phyloP scores from a whole-genome alignment of 35 echinoderm and acorn worm species.

The Ophioderma brevispina region DNA sequence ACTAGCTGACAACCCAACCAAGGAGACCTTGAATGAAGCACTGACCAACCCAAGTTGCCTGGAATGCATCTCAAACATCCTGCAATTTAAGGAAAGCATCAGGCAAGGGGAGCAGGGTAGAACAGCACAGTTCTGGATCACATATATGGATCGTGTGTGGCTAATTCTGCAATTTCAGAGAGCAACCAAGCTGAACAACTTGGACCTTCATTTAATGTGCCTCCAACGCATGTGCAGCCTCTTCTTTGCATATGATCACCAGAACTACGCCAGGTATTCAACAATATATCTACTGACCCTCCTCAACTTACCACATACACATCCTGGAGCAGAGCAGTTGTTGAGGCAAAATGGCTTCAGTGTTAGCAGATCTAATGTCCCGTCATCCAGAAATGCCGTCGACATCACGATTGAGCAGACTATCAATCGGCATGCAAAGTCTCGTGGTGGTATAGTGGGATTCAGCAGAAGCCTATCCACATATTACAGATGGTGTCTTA shows the following conservation, averaged over 20 bases:
- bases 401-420: constrained; percentile 60
- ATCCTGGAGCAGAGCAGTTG: not conserved
- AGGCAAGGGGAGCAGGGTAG: not conserved
- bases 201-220: not conserved
- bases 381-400: constrained; percentile 47
- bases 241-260: not conserved
- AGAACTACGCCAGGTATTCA: not conserved
- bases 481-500: constrained; percentile 51
- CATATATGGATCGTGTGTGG: not conserved
- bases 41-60: not conserved
- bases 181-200: not conserved
- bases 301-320: not conserved
- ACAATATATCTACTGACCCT: not conserved
- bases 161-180: not conserved
- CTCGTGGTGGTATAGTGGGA: constrained; percentile 43
- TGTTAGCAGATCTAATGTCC: constrained; percentile 43
- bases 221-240: not conserved
- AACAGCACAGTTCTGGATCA: not conserved
- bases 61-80: not conserved
- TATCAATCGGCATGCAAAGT: constrained; percentile 47
- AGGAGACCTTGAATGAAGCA: not conserved
- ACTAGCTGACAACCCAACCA: not conserved
- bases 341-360: constrained; percentile 46
- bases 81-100: not conserved
- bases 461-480: constrained; percentile 44